phyloP scores from a whole-genome alignment of 23 tunicate species.

The Halocynthia roretzi region DNA sequence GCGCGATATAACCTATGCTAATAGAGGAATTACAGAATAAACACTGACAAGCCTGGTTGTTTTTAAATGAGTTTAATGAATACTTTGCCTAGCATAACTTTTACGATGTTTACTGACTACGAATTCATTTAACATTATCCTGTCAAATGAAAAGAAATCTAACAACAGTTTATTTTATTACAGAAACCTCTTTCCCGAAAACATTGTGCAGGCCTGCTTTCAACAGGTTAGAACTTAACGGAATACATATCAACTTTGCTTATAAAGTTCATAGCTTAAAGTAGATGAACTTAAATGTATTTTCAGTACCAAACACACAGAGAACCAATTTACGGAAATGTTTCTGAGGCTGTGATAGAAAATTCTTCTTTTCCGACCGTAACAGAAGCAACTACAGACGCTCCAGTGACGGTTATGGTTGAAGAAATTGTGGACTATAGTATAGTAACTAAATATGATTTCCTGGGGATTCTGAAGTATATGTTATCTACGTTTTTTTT shows the following conservation, averaged over 20 bases:
- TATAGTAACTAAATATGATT: conserved; percentile 35
- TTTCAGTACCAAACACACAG: conserved; percentile 62
- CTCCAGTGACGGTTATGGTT: conserved; percentile 29
- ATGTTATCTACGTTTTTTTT: not conserved
- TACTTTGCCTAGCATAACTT: no score
- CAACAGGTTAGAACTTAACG: conserved; percentile 52
- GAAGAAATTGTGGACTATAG: conserved; percentile 50
- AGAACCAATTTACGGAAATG: conserved; percentile 53
- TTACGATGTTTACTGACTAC: not conserved
- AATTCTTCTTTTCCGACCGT: conserved; percentile 25
- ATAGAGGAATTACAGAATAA: no score
- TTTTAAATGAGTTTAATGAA: no score
- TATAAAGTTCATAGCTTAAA: not conserved
- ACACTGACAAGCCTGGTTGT: no score
- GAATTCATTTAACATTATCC: not conserved
- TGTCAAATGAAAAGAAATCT: not conserved
- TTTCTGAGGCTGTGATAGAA: conserved; percentile 24
- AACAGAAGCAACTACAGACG: not conserved
- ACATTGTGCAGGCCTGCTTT: conserved; percentile 85
- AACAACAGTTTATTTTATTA: conserved; percentile 1
- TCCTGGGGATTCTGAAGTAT: no score
- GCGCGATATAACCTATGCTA: no score
- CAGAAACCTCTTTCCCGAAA: conserved; percentile 92
- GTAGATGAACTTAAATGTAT: conserved; percentile 5
- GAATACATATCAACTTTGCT: no score